phyloP scores from a whole-genome alignment of 2,888 invertebrate genomes.

The Listrodromus nycthemerus region DNA sequence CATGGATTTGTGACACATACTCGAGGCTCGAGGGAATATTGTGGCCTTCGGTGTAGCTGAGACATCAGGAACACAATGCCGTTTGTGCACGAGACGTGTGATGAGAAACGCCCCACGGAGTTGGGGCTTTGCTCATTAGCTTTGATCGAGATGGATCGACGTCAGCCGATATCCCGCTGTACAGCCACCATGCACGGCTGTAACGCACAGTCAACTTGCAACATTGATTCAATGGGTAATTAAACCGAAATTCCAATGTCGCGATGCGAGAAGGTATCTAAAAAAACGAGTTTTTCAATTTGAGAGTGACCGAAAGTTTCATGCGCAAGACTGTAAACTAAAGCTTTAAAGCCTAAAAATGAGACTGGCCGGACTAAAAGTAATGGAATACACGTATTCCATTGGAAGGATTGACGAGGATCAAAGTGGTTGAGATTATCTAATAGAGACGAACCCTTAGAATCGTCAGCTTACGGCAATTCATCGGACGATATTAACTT shows the following conservation, averaged over 20 bases:
- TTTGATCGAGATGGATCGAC: slow-evolving; percentile 8
- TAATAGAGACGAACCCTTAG: slow-evolving; percentile 8
- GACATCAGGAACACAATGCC: background rate
- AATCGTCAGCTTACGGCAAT: slow-evolving; percentile 37
- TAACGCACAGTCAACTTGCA: slow-evolving; percentile 4
- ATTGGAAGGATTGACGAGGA: slow-evolving; percentile 4
- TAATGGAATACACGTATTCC: too few species aligned
- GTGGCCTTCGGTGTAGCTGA: slow-evolving; percentile 22
- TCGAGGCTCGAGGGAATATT: slow-evolving; percentile 24
- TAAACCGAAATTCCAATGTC: slow-evolving; percentile 5
- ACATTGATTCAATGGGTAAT: slow-evolving; percentile 15
- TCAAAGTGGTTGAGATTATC: background rate
- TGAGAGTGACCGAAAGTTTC: too few species aligned
- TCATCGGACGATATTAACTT: slow-evolving; percentile 20
- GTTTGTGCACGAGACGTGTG: slow-evolving; percentile 5
- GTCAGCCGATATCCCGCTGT: background rate
- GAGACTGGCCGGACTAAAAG: too few species aligned
- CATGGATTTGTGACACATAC: slow-evolving; percentile 16
- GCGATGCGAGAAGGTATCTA: background rate
- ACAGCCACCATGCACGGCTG: background rate
- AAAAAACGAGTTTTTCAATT: too few species aligned
- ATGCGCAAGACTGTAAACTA: too few species aligned
- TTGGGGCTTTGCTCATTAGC: background rate
- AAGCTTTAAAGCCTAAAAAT: too few species aligned
- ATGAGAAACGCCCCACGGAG: slow-evolving; percentile 13